These are phyloP conservation scores for Caenorhabditis virilis DNA, from an alignment of 2,888 invertebrate species.

Conservation along the genomic window DNA sequence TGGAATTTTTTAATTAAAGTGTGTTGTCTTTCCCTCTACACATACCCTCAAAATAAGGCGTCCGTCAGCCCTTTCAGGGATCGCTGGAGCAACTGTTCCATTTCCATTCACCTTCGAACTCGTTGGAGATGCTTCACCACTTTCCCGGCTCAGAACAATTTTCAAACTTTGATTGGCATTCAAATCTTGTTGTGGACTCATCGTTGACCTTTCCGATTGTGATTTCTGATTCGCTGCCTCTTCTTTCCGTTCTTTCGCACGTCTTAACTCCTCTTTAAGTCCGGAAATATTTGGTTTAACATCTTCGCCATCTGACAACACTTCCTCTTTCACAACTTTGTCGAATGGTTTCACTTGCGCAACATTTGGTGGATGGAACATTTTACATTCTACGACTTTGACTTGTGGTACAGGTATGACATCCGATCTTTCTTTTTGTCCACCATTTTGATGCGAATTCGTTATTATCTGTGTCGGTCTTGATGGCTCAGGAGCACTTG, in stretches of 20 bases:
- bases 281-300: not conserved
- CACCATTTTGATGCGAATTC: too few relatives aligned
- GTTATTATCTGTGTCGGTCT: too few relatives aligned
- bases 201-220: too few relatives aligned
- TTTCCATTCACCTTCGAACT: not conserved
- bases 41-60: slow-evolving; percentile 1
- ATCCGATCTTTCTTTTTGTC: not conserved
- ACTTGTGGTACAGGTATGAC: not conserved
- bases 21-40: not conserved
- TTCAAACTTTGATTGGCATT: not conserved
- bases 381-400: too few relatives aligned
- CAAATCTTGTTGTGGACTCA: too few relatives aligned
- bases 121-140: not conserved
- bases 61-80: not conserved
- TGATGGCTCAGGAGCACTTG: too few relatives aligned
- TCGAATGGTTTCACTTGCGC: not conserved
- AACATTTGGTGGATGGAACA: not conserved
- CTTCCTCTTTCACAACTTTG: not conserved
- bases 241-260: too few relatives aligned
- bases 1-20: not conserved
- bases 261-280: too few relatives aligned
- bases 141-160: not conserved
- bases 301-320: not conserved
- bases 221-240: too few relatives aligned
- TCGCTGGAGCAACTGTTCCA: not conserved